Evolutionary conservation across 2,797 vertebrate species (phyloP).

Genomic region (Tamandua tetradactyla): DNA sequence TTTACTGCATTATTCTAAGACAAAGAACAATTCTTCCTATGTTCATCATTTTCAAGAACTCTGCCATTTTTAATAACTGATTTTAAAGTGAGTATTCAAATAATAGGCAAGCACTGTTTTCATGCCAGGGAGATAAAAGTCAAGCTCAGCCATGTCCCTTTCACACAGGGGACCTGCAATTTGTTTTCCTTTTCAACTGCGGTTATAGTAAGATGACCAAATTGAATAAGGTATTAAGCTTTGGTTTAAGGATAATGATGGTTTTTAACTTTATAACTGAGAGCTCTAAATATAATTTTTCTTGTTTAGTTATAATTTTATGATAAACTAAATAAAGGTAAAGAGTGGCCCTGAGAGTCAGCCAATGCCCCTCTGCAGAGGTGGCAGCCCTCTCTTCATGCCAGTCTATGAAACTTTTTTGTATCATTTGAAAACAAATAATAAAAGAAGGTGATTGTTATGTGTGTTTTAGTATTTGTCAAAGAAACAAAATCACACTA

Average conservation of each 20-base stretch:
- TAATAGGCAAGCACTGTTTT: not conserved
- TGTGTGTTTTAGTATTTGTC: not conserved
- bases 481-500: not conserved
- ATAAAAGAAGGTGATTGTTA: not conserved
- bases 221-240: not conserved
- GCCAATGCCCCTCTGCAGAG: rapidly evolving
- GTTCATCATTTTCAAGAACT: not conserved
- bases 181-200: not conserved
- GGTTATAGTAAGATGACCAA: not conserved
- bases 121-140: not conserved
- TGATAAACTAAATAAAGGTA: not conserved
- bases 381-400: rapidly evolving
- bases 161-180: not conserved
- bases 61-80: not conserved
- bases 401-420: no score
- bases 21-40: not conserved
- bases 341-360: not conserved
- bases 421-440: not conserved
- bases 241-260: not conserved
- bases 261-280: not conserved
- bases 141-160: rapidly evolving
- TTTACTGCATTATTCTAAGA: not conserved
- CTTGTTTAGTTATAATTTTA: not conserved
- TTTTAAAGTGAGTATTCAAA: not conserved
- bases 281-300: not conserved